Conservation (phyloP, 1,140 invertebrate species). For the Lepeophtheirus salmonis region DNA sequence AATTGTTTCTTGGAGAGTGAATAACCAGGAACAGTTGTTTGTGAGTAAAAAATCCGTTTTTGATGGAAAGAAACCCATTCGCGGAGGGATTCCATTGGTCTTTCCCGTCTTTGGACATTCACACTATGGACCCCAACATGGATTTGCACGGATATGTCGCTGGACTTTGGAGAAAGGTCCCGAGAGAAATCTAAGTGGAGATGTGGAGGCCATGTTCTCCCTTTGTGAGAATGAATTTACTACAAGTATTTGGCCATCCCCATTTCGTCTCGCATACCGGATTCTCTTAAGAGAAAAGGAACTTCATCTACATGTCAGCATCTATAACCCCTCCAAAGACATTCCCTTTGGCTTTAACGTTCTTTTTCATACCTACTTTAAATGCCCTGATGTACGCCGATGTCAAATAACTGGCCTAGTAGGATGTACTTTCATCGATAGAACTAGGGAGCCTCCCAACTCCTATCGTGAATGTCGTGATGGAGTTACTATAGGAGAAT, state of each 20-base stretch:
- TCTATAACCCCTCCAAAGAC: conserved; percentile 76
- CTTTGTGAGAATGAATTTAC: conserved; percentile 81
- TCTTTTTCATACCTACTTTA: conserved; percentile 82
- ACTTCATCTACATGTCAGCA: conserved; percentile 71
- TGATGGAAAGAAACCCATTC: conserved; percentile 80
- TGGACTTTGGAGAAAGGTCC: conserved; percentile 76
- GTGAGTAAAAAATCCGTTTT: conserved; percentile 71
- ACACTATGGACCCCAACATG: conserved; percentile 51
- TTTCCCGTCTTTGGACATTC: conserved; percentile 57
- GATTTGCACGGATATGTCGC: conserved; percentile 70
- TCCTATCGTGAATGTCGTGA: conserved; percentile 49
- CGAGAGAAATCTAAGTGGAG: conserved; percentile 54
- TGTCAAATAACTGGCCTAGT: conserved; percentile 75
- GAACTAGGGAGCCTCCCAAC: conserved; percentile 12
- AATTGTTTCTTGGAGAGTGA: conserved; percentile 79
- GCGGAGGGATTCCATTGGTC: conserved; percentile 83
- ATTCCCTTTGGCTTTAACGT: conserved; percentile 76
- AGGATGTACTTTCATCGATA: conserved; percentile 77
- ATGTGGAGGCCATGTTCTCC: conserved; percentile 73
- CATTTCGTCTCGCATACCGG: conserved; percentile 41
- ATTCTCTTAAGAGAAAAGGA: conserved; percentile 73
- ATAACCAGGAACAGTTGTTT: conserved; percentile 40
- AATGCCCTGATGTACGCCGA: conserved; percentile 72
- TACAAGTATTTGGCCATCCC: conserved; percentile 42
- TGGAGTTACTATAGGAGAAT: conserved; percentile 65